Conservation (phyloP, 2,797 vertebrate genomes). For the Eulemur albifrons region DNA sequence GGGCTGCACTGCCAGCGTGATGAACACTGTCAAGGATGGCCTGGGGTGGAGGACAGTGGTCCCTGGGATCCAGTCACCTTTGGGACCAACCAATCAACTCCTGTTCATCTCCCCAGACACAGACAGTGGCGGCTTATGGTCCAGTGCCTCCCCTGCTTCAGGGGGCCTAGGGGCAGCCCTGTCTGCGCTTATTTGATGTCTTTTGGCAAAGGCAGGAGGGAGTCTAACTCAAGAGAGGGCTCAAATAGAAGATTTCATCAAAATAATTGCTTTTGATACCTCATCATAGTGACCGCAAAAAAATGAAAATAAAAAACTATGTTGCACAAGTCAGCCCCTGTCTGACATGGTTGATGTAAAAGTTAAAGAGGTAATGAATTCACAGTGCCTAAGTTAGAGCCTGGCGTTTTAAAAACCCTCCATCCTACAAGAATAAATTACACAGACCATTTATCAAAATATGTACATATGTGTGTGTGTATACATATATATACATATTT, state of each 20-base stretch:
- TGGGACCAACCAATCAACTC: not conserved
- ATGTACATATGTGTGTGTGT: not conserved
- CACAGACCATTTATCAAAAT: not conserved
- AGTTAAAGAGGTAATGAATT: not conserved
- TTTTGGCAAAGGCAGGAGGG: not conserved
- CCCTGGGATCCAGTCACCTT: not conserved
- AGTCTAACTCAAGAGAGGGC: not conserved
- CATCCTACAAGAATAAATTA: slow-evolving; percentile 4
- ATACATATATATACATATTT: not conserved
- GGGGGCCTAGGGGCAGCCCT: not conserved
- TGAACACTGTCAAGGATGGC: not conserved
- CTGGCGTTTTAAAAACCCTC: not conserved
- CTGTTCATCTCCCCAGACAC: not conserved
- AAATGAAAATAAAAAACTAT: not conserved
- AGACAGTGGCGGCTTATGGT: not conserved
- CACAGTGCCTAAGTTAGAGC: not conserved
- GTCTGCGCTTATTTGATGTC: not conserved
- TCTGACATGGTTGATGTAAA: not conserved
- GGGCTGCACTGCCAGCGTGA: not conserved
- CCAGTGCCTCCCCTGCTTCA: not conserved
- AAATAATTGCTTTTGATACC: not conserved
- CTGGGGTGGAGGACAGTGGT: not conserved
- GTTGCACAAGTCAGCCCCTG: not conserved
- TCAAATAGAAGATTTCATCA: not conserved
- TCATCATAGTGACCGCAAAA: not conserved